Percentiles rank a stretch among this genome's conserved stretches.
phyloP scores from a whole-genome alignment of 2,888 invertebrate genomes.

The Phaonia tiefii region DNA sequence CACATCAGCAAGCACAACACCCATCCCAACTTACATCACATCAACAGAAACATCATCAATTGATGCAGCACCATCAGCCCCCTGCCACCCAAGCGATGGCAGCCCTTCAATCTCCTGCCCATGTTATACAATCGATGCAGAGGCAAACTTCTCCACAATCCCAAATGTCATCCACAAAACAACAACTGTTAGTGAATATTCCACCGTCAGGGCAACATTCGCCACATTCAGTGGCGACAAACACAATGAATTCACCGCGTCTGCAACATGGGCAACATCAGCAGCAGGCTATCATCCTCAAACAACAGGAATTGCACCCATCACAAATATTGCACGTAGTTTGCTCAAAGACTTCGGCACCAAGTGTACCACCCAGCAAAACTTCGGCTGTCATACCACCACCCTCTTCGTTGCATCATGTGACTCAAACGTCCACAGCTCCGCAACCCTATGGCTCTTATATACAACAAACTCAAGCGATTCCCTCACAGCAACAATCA shows the following conservation, averaged over 20 bases:
- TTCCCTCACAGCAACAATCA: conserved; percentile 72
- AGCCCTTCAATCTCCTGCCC: conserved; percentile 74
- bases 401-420: conserved; percentile 65
- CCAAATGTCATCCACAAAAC: conserved; percentile 44
- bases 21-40: conserved; percentile 26
- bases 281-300: conserved; percentile 76
- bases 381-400: conserved; percentile 56
- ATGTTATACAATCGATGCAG: conserved; percentile 72
- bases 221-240: conserved; percentile 69
- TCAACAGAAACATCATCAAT: conserved; percentile 57
- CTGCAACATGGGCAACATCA: conserved; percentile 67
- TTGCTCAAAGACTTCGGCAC: conserved; percentile 74
- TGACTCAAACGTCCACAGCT: conserved; percentile 68
- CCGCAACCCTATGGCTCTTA: conserved; percentile 66
- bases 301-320: conserved; percentile 71
- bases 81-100: conserved; percentile 69
- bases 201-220: conserved; percentile 75
- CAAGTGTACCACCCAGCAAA: conserved; percentile 70
- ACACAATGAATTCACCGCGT: conserved; percentile 73
- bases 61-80: conserved; percentile 48
- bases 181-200: conserved; percentile 76
- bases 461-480: conserved; percentile 65
- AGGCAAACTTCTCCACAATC: conserved; percentile 40
- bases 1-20: conserved; percentile 52
- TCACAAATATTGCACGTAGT: conserved; percentile 77